Evolutionary conservation across 2,888 invertebrate species (phyloP), one percentile per base, ranked within the genome.

Genomic region (Eristalis pertinax): DNA sequence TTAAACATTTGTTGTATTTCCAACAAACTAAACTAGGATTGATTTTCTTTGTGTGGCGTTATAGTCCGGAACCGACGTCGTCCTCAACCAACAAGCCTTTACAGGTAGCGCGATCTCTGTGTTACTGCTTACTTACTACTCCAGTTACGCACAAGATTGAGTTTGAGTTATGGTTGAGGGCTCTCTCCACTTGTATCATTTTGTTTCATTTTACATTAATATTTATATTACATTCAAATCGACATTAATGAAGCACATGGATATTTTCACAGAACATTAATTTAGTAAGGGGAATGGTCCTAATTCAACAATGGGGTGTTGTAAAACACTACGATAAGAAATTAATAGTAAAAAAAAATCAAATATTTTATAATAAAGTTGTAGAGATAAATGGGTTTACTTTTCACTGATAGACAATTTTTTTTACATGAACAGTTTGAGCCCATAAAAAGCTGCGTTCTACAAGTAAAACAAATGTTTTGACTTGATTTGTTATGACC

Each of bases 391-490:
- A 67, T 24, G 60, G n/a, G 82, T 82, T 82, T 82, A 76, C 75
- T 82, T 82, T 76, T 82, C 70, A 82, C 75, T 82, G 75, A 76
- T 82, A 82, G 82, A 64, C 65, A 65, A 10, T 82, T 70, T 82
- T 76, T 15, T 41, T 41, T 41, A 81, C 74, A 81, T 81, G 50
- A 64, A 60, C 58, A 65, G 41, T 65, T 76, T 32, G 15, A 43
- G 13, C 38, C 38, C 2, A 41, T 26, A 67, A 43, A 24, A 29
- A 50, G 29, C 19, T 24, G 15, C 67, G 43, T 19, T 56, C 19
- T 19, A 19, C 19, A 50, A 7, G 3, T 43, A 32, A 10, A 32
- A 32, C 32, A 32, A 32, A 32, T 32, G 8, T 26, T 29, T 38
- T 22, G 32, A 56, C 50, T 56, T 60, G 58, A 38, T 38, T 24